Conservation (phyloP, 2,888 invertebrate genomes). For the Rhaphigaster nebulosa region DNA sequence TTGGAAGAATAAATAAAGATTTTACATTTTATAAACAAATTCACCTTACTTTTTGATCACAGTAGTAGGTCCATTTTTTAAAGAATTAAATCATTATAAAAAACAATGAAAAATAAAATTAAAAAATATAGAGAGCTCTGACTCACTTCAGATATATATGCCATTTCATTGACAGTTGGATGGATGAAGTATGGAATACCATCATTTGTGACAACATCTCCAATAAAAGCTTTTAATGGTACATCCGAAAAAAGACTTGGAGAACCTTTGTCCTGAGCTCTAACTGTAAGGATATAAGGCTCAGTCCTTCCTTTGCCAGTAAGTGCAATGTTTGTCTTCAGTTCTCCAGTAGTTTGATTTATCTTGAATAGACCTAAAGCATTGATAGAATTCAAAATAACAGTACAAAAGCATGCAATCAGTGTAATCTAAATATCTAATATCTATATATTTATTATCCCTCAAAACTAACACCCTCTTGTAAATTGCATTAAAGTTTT, state of each 20-base stretch:
- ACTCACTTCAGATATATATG: constrained; percentile 78
- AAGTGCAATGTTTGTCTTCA: constrained; percentile 76
- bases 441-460: background rate
- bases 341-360: constrained; percentile 76
- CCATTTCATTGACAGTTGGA: constrained; percentile 79
- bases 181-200: constrained; percentile 83
- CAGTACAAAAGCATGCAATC: background rate
- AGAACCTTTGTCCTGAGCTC: constrained; percentile 79
- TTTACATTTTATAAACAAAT: no score
- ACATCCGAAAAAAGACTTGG: constrained; percentile 76
- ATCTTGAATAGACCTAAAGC: constrained; percentile 77
- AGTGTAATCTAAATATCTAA: no score
- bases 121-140: background rate
- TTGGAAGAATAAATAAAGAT: no score
- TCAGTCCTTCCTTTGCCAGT: constrained; percentile 83
- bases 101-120: background rate
- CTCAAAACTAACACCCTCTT: background rate
- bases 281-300: constrained; percentile 78
- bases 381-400: background rate
- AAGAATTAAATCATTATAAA: no score
- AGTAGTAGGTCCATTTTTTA: no score
- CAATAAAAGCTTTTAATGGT: constrained; percentile 77
- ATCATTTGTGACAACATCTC: constrained; percentile 85
- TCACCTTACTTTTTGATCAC: no score
- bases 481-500: background rate